A percentile compares a stretch with the other conserved stretches of the same genome.
Evolutionary conservation across 2,113 vertebrate species (phyloP).

Genomic region (Tylochromis polylepis): DNA sequence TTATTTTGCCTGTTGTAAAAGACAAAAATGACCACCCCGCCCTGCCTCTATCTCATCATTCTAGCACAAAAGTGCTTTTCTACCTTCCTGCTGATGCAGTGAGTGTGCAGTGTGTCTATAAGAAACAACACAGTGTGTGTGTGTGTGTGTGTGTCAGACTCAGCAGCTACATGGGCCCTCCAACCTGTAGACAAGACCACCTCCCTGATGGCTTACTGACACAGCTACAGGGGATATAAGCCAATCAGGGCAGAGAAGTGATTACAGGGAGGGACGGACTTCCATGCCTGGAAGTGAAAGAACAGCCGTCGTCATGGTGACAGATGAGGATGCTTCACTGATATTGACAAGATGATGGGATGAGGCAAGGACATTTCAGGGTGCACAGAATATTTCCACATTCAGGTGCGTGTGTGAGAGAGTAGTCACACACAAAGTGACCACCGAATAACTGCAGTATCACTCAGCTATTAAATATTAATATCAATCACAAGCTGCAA

Average conservation of each 20-base stretch:
- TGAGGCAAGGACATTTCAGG: slow-evolving; percentile 51
- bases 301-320: slow-evolving; percentile 56
- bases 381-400: slow-evolving; percentile 26
- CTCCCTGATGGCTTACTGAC: slow-evolving; percentile 21
- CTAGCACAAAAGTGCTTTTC: background rate
- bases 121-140: slow-evolving; percentile 9
- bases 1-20: background rate
- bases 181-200: slow-evolving; percentile 42
- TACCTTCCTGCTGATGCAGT: slow-evolving; percentile 7
- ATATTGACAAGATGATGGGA: slow-evolving; percentile 56
- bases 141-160: slow-evolving; percentile 35
- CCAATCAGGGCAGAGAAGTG: slow-evolving; percentile 47
- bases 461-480: background rate
- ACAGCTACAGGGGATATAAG: slow-evolving; percentile 36
- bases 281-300: slow-evolving; percentile 35
- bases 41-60: background rate
- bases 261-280: slow-evolving; percentile 28
- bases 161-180: slow-evolving; percentile 40
- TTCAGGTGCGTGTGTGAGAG: background rate
- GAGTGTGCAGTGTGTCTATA: background rate
- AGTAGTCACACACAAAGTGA: background rate
- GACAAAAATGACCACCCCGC: background rate
- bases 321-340: slow-evolving; percentile 63
- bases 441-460: background rate
- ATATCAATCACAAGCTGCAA: background rate